Evolutionary conservation across 2,888 invertebrate species (phyloP), one percentile per base, ranked within the genome.

Genomic region (Mylabris sibirica): DNA sequence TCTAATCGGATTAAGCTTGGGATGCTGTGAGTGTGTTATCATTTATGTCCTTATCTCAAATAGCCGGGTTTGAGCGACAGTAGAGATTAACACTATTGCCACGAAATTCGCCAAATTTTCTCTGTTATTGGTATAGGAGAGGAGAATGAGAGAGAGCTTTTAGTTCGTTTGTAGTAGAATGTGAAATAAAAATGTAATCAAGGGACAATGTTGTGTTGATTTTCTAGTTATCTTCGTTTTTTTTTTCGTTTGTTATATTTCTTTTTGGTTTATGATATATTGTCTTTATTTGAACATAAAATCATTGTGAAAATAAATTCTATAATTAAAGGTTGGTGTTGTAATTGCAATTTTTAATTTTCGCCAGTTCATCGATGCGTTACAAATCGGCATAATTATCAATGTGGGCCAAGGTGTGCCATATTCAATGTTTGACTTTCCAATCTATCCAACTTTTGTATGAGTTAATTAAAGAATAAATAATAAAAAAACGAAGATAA

Each of bases 1-100:
- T 74, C 74, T 81, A 79, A 81, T 80, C 79, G 76, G 77, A 80
- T 80, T 80, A 77, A 75, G 75, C 74, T 67, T 24, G 66, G 74
- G 73, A 73, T 71, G 73, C 71, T 63, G n/a, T n/a, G 53, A 53
- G 67, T 69, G 71, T 71, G 72, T 72, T 74, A 76, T 76, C 74
- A 72, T 72, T 70, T 66, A 67, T 70, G 67, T 72, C 69, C 68
- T 68, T 72, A 70, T 73, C 68, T 63, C 20, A 38, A 34, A 20
- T 38, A 24, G 59, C 62, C 60, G 53, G 44, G 30, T 59, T 63
- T 53, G 53, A 53, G 24, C 22, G 14, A 53, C 53, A 22, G 22
- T 12, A 22, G 53, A 22, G 53, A 53, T 53, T 53, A 53, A 24
- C 53, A 53, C 53, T 24, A 53, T 53, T 53, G 12, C 53, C 53